Base-by-base conservation (phyloP, 2,888 invertebrate species). In the Synergus gifuensis region DNA sequence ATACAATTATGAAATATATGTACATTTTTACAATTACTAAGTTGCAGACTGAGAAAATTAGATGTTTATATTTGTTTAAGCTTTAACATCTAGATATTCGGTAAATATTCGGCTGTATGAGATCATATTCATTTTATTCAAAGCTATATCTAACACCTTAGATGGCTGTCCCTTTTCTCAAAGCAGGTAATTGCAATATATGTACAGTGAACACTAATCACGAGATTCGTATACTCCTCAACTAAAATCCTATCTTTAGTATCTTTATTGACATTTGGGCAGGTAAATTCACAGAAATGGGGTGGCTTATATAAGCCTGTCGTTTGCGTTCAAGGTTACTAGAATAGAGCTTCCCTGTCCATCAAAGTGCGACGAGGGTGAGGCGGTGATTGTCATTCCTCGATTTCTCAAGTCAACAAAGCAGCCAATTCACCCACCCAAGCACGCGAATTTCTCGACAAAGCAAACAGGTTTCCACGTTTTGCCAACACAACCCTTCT, bases 351-450 rank as follows among this genome's bases (percentile, higher is more conserved):
- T 58, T 58, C 58, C 58, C 58, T 18, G 58, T 58, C 58, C 18
- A 18, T 58, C 18, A 58, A 18, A 18, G 9, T 58, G 3, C 58
- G 18, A 58, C 18, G 18, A 58, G 58, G 58, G 58, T 58, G 58
- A 58, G 58, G 18, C 18, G 12, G 42, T 66, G 66, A 67, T 44
- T 76, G 77, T 76, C 82, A 81, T 73, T 83, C 81, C 69, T 85
- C 84, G 81, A 86, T 86, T 85, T 80, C 82, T 79, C 78, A 73
- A 76, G 80, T 83, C 85, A 85, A 86, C 82, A 83, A 83, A 85
- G 63, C 81, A 63, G 66, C 62, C 62, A 78, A 67, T 77, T 76
- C 62, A 36, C 14, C 76, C 77, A 28, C 11, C 28, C 14, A 60
- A 78, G 66, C 67, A 81, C 79, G 82, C 78, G 82, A 81, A 49